Evolutionary conservation across 2,113 vertebrate genomes (phyloP), one percentile per base, ranked within the genome.

Genomic region (Grammomys dolichurus): DNA sequence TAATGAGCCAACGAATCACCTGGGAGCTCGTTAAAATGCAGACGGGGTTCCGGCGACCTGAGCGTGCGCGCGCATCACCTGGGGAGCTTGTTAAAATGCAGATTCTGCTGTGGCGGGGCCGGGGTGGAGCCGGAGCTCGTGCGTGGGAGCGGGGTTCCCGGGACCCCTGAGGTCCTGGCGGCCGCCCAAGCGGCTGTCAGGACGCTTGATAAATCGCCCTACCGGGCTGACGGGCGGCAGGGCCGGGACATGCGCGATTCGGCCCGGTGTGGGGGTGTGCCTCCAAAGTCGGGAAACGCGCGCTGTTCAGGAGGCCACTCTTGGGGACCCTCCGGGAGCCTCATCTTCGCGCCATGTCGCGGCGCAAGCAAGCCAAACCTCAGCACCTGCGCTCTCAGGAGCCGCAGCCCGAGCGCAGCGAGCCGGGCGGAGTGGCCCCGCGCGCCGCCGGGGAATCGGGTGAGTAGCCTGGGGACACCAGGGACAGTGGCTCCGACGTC

Each of bases 291-390:
- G 97, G 98, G 99, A 99, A 99, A 99, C 99, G 98, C 98, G 98
- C 98, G 0, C 77, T 95, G 98, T 98, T 97, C 98, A 98, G 99
- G 1, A 97, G 98, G 98, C 98, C 98, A 98, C 99, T 98, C 99
- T 84, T 63, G 98, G 67, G 98, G 98, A 98, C 98, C 98, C 98
- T 98, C 98, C 98, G 94, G 98, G 99, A 31, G 28, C 98, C 98
- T 98, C 72, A 98, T 99, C 99, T 98, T 98, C 95, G 98, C 98
- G 99, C 98, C 99, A 99, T 99, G 99, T 99, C 99, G 98, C 99
- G 99, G 98, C 99, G 99, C 98, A 99, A 99, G 98, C 99, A 99
- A 98, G 98, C 99, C 97, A 99, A 99, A 93, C 99, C 99, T 94
- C 99, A 99, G 98, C 99, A 99, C 98, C 99, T 99, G 98, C 97